Evolutionary conservation across 2,797 vertebrate species (phyloP), one percentile per base, ranked within the genome.

Genomic region (Falco rusticolus): DNA sequence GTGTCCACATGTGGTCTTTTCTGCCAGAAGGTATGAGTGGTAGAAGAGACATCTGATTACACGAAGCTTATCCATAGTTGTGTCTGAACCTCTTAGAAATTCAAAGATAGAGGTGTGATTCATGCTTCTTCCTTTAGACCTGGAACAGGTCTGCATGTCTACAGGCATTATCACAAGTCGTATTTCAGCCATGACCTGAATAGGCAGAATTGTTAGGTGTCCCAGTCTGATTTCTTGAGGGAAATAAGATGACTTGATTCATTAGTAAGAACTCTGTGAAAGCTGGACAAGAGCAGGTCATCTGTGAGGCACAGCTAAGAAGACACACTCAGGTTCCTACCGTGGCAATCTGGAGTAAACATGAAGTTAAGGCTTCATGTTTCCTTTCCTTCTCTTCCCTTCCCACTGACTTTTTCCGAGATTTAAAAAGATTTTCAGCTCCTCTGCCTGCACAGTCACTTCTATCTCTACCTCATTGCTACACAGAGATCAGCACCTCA

Each of bases 31-130:
- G 15, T 76, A 11, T 25, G n/a, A 86, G 77, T n/a, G 29, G 69
- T 93, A 68, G 59, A 89, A 75, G 54, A 94, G 77, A 94, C 43
- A 76, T 88, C 82, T 76, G 82, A 94, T 96, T 90, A 96, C 70
- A 79, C 77, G 6, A 87, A 83, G 25, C 33, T 81, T 91, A 88
- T 69, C 91, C 41, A 15, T 56, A 75, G 50, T 15, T 68, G 25
- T 79, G 68, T 77, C 71, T 84, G 57, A 69, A 39, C 28, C 20
- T 83, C 34, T 65, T 69, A 85, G 24, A 33, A 56, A 5, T 64
- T 76, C 66, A 82, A 53, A 91, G 83, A 34, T 47, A 87, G 61
- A 80, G 47, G 43, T 14, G 3, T 92, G 85, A 71, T 88, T 91
- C 31, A 25, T 56, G 33, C 31, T 31, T 61, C 61, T 72, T 56